Evolutionary conservation across 2,797 vertebrate species (phyloP), one percentile per base, ranked within the genome.

Genomic region (Odontamblyopus lacepedii): DNA sequence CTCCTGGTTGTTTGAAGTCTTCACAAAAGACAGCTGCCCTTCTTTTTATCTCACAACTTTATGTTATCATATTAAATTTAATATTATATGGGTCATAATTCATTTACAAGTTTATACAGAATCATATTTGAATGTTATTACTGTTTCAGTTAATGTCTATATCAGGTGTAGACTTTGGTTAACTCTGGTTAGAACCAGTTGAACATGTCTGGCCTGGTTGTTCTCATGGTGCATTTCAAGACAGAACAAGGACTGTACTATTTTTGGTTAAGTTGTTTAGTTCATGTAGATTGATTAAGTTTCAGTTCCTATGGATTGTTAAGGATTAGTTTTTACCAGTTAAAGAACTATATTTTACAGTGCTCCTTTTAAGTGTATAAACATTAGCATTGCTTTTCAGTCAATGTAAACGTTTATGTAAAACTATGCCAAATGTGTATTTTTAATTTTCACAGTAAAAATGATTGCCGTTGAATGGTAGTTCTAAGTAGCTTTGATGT

Each of bases 21-120:
- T 91, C 90, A 78, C 74, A 65, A 73, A 62, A 86, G 82, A 81
- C 76, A 80, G 84, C 80, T 81, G 72, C 76, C 30, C 7, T 35
- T 62, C 60, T 38, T 5, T 63, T 63, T n/a, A 19, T 63, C 6
- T 30, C 19, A 38, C 1, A 6, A 38, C 18, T 62, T 38, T n/a
- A 60, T 35, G 3, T 62, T 18, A 30, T 29, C 8, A n/a, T 61
- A 16, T 30, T 32, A n/a, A 15, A 48, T 48, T 48, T 16, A 3
- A 48, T 44, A 44, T 44, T 44, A 7, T 35, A 18, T 32, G 1
- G 12, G 13, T 2, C 13, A 61, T 32, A 61, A 16, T 35, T 30
- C 8, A 9, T 62, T 32, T 8, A 62, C 6, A 18, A 62, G 16
- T 16, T 62, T n/a, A 23, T 2, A 32, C 26, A 5, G 4, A 27